Evolutionary conservation across 2,797 vertebrate species (phyloP).

Genomic region (Leucoraja ocellata): DNA sequence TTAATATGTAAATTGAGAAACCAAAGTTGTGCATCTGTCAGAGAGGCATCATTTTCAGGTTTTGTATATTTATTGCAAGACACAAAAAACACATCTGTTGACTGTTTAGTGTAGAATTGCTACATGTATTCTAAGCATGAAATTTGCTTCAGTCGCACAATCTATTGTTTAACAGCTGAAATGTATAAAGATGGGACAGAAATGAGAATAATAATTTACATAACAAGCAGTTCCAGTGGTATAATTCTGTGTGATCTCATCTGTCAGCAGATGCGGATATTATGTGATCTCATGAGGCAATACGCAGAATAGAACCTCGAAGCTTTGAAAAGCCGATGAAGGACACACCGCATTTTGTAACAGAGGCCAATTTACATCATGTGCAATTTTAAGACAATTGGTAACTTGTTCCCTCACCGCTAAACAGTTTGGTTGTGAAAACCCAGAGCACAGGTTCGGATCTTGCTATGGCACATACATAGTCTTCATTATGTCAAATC

Average conservation of each 20-base stretch:
- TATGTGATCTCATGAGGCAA: neutral
- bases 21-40: neutral
- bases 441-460: neutral
- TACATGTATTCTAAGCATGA: neutral
- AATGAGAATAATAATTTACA: neutral
- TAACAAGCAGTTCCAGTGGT: neutral
- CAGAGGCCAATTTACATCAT: neutral
- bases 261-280: neutral
- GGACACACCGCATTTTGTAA: neutral
- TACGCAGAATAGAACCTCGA: neutral
- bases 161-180: neutral
- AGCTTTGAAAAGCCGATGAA: neutral
- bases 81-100: neutral
- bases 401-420: neutral
- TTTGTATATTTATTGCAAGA: conserved; percentile 16
- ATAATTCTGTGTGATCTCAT: neutral
- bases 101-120: neutral
- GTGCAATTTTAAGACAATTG: neutral
- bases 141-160: neutral
- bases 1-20: neutral
- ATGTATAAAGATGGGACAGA: neutral
- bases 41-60: neutral
- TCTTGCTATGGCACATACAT: no score
- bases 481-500: no score
- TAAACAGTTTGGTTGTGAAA: neutral